Evolutionary conservation across 1,140 invertebrate species (phyloP).

Genomic region (Thaumetopoea pityocampa): DNA sequence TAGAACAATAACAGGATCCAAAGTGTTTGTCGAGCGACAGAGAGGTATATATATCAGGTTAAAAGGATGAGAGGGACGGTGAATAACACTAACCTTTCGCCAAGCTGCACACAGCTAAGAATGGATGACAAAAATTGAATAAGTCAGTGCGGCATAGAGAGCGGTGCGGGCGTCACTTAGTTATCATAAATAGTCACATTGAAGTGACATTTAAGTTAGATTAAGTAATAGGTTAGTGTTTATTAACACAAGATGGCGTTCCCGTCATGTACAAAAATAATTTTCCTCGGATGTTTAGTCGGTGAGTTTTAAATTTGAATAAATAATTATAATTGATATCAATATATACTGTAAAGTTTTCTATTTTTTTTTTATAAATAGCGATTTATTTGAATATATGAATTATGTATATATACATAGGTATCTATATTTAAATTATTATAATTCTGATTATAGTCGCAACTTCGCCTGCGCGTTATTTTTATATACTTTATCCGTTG

Average conservation of each 20-base stretch:
- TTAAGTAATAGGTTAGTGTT: constrained; percentile 40
- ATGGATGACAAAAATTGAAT: constrained; percentile 64
- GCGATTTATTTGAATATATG: no score
- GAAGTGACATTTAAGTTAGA: constrained; percentile 51
- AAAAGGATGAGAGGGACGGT: not conserved
- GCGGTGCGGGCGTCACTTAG: constrained; percentile 50
- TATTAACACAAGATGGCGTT: constrained; percentile 62
- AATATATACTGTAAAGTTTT: no score
- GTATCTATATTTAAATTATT: no score
- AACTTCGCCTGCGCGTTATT: no score
- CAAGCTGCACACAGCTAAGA: constrained; percentile 53
- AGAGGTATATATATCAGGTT: constrained; percentile 24
- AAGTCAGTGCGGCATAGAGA: constrained; percentile 61
- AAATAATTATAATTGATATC: no score
- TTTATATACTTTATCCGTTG: no score
- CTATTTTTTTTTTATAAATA: no score
- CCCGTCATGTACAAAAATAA: constrained; percentile 40
- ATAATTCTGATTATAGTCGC: no score
- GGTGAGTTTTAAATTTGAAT: constrained; percentile 53
- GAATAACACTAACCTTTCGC: constrained; percentile 57
- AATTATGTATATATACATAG: no score
- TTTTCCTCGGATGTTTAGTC: constrained; percentile 54
- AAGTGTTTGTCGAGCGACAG: constrained; percentile 31
- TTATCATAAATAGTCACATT: constrained; percentile 39
- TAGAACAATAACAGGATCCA: constrained; percentile 65